Evolutionary conservation across 2,888 invertebrate species (phyloP), one percentile per base, ranked within the genome.

Genomic region (Criorhina ranunculi): DNA sequence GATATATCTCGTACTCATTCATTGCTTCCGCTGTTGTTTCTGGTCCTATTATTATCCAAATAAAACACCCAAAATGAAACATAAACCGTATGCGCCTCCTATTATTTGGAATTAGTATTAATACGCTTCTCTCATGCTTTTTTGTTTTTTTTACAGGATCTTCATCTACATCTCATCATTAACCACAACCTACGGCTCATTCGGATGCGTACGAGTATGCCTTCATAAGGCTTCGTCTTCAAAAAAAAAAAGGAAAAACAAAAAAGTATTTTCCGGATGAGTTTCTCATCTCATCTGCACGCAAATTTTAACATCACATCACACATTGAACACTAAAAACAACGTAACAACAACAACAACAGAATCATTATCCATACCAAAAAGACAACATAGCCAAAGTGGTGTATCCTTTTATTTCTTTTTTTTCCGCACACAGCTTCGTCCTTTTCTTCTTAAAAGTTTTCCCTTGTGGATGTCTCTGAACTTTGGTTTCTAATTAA

Each of bases 121-220:
- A 80, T 80, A 80, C 12, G 60, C 46, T 46, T 55, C 53, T 67
- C 76, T 75, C 17, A 55, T 37, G 17, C n/a, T 51, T 15, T 42
- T 24, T 70, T 33, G 60, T 59, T 42, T 37, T 51, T 44, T 77
- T 83, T 83, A 11, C 82, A 83, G 82, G 82, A 78, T 67, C 72
- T 67, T 67, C 78, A 73, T 73, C 40, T 55, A 64, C 82, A 78
- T 78, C 37, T 78, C 49, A 83, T 83, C 78, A 46, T 46, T 17
- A 42, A 46, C n/a, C 29, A 33, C 57, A 60, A 49, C 60, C 59
- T 51, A 12, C 49, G 31, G 19, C 59, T 60, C 37, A 70, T 70
- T 53, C 46, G 46, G 35, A 53, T 53, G 77, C 9, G 33, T 7
- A 53, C 44, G 77, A 5, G 33, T 7, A 2, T 11, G 29, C 60